phyloP scores from a whole-genome alignment of 2,888 invertebrate species.

The Athalia cordata region DNA sequence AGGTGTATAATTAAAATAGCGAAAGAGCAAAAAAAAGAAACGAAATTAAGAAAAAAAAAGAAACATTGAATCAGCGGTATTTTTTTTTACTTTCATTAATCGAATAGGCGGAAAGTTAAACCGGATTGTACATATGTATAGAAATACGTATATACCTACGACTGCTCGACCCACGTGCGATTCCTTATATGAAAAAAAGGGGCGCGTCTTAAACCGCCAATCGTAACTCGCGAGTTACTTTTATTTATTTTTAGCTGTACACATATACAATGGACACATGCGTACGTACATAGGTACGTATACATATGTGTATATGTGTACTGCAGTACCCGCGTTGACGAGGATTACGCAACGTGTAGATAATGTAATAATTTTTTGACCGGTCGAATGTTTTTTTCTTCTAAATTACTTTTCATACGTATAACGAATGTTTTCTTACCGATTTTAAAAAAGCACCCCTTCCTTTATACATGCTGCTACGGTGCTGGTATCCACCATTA shows the following conservation, averaged over 20 bases:
- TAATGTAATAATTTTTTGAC: not conserved
- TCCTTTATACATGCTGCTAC: conserved; percentile 50
- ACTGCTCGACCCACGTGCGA: not conserved
- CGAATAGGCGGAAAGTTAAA: not conserved
- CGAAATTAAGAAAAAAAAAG: not conserved
- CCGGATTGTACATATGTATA: not conserved
- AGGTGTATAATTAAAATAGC: not conserved
- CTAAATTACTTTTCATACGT: too few relatives aligned
- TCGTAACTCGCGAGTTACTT: not conserved
- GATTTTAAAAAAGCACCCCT: conserved; percentile 59
- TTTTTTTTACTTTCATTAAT: too few relatives aligned
- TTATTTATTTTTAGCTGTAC: not conserved
- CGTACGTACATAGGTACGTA: not conserved
- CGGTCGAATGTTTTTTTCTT: too few relatives aligned
- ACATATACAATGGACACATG: not conserved
- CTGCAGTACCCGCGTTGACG: not conserved
- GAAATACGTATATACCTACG: too few relatives aligned
- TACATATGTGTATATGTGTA: too few relatives aligned
- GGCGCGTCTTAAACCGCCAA: not conserved
- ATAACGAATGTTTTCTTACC: conserved; percentile 51
- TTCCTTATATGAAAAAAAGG: conserved; percentile 3
- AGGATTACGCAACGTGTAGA: not conserved
- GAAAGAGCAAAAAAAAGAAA: not conserved
- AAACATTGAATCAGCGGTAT: not conserved
- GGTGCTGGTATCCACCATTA: conserved; percentile 51